Evolutionary conservation across 35 echinoderm and acorn worm species (phyloP).

Genomic region (Acanthaster planci): DNA sequence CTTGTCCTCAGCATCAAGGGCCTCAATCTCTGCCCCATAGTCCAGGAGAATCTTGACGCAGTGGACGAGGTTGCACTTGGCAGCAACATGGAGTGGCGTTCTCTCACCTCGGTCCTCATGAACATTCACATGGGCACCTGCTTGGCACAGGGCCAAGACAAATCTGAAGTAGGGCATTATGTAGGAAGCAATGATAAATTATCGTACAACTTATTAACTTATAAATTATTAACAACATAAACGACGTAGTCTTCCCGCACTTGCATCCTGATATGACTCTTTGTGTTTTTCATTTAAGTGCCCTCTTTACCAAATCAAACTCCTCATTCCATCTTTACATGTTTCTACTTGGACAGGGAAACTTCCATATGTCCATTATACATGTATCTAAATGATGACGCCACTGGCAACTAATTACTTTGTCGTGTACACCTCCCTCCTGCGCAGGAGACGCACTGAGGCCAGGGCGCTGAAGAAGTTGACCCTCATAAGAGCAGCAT

Average conservation of each 20-base stretch:
- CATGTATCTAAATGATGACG: too few relatives aligned
- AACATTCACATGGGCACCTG: slow-evolving; percentile 14
- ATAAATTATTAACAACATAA: too few relatives aligned
- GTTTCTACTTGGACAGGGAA: too few relatives aligned
- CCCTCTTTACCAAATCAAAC: too few relatives aligned
- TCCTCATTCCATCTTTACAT: too few relatives aligned
- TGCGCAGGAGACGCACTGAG: neutral
- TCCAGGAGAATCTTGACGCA: slow-evolving; percentile 21
- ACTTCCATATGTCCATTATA: too few relatives aligned
- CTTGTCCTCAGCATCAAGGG: neutral
- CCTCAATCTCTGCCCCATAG: neutral
- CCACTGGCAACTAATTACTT: too few relatives aligned
- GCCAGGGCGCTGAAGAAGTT: slow-evolving; percentile 18
- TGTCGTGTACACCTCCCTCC: slow-evolving; percentile 7
- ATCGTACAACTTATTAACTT: too few relatives aligned
- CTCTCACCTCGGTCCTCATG: neutral
- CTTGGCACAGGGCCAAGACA: slow-evolving; percentile 18
- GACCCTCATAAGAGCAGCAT: slow-evolving; percentile 7
- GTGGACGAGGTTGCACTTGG: slow-evolving; percentile 2
- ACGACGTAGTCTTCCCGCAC: too few relatives aligned
- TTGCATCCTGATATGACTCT: too few relatives aligned
- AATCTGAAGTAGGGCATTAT: slow-evolving; percentile 1
- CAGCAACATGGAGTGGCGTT: slow-evolving; percentile 5
- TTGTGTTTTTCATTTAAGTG: too few relatives aligned
- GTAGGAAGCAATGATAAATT: too few relatives aligned